Evolutionary conservation across 2,888 invertebrate species (phyloP), one percentile per base, ranked within the genome.

Genomic region (Drosophila anomalipes): DNA sequence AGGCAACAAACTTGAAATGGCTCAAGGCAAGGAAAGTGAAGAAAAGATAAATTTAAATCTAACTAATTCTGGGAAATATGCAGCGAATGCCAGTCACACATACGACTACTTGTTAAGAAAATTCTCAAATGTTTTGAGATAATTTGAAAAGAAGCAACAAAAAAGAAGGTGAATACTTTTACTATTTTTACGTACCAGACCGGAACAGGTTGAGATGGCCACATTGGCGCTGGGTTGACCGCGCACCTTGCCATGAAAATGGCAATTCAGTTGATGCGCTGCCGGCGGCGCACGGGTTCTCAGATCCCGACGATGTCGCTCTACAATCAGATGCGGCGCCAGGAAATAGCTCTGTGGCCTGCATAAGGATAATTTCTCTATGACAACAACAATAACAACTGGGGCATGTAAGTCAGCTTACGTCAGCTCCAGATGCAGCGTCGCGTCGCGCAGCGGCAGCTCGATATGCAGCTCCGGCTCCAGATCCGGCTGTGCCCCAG

Each of bases 191-290:
- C 97, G 96, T 93, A 97, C 97, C 95, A 97, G 94, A 91, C 97
- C 97, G 91, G 96, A 95, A 92, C 97, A 98, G 26, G 97, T 95
- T 19, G 97, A 97, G 67, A 98, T 92, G 26, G 97, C 97, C 60
- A 97, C 96, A 77, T 94, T 95, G 44, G 97, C 97, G 66, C 94
- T 94, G 9, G 95, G 94, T 80, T 97, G 96, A 54, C 96, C 97
- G 64, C 95, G 94, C 73, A 98, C 94, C 83, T 95, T 94, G 81
- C 98, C 98, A 70, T 96, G 96, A 93, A 96, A 97, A 94, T 97
- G 97, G 93, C 97, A 97, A 47, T 94, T 95, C 72, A 95, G 94
- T 59, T 94, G 89, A 19, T 88, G 79, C 7, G 69, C 59, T 9
- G 79, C 14, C 4, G 81, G 79, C 39, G 81, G 32, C 1, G 81